Conservation (phyloP, 2,113 vertebrate genomes). For the Atrichornis clamosus region DNA sequence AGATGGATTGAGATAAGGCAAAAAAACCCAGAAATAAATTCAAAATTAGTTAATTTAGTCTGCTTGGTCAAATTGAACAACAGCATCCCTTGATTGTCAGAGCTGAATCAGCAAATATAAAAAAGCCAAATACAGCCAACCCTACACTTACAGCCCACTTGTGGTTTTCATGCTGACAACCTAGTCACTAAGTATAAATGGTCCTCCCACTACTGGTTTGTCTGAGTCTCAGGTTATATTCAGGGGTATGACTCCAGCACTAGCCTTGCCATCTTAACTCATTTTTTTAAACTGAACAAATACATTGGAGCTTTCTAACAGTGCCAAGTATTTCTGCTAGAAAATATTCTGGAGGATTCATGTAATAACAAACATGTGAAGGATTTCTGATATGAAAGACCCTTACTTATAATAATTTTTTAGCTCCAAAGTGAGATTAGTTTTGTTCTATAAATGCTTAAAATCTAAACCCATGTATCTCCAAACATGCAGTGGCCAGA, state of each 20-base stretch:
- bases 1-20: conserved; percentile 44
- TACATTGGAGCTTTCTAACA: conserved; percentile 22
- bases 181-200: conserved; percentile 69
- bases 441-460: neutral
- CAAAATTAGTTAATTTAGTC: conserved; percentile 51
- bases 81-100: conserved; percentile 60
- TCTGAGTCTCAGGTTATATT: conserved; percentile 61
- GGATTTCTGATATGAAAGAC: conserved; percentile 11
- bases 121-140: conserved; percentile 60
- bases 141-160: conserved; percentile 76
- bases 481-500: neutral
- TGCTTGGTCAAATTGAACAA: conserved; percentile 65
- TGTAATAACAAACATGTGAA: conserved; percentile 47
- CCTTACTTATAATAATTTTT: neutral
- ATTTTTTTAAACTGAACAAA: conserved; percentile 1
- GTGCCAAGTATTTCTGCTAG: conserved; percentile 37
- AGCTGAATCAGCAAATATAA: conserved; percentile 77
- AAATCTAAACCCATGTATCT: neutral
- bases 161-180: conserved; percentile 72
- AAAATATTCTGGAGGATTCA: neutral
- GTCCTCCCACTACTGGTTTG: conserved; percentile 75
- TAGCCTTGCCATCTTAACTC: conserved; percentile 16
- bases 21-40: conserved; percentile 51
- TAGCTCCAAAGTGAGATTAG: neutral
- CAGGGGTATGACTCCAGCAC: conserved; percentile 49